Conservation (phyloP, 2,888 invertebrate species). For the Phlogophora meticulosa region DNA sequence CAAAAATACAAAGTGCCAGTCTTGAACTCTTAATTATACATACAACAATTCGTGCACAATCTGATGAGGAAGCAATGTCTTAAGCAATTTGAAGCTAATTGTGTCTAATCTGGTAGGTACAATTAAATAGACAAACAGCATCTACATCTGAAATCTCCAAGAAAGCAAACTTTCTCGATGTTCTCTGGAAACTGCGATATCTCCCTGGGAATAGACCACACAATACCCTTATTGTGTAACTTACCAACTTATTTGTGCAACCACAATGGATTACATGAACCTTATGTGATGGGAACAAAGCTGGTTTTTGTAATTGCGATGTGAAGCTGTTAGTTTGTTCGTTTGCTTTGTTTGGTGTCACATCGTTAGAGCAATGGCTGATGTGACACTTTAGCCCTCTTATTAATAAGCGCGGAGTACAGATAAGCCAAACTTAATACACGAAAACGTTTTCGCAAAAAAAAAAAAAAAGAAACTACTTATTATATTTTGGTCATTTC, state of each 20-base stretch:
- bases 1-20: conserved; percentile 28
- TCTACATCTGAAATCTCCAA: conserved; percentile 69
- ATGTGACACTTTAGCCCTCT: conserved; percentile 61
- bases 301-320: not conserved
- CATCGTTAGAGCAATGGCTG: conserved; percentile 50
- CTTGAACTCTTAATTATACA: conserved; percentile 10
- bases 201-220: conserved; percentile 74
- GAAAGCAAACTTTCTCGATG: conserved; percentile 74
- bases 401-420: conserved; percentile 7
- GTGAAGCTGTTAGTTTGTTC: conserved; percentile 15
- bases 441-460: no score
- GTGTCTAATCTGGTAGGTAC: conserved; percentile 66
- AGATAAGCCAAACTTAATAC: no score
- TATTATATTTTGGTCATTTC: no score
- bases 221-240: conserved; percentile 74
- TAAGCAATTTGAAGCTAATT: conserved; percentile 65
- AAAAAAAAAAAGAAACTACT: no score
- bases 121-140: conserved; percentile 62
- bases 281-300: conserved; percentile 26
- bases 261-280: not conserved
- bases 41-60: conserved; percentile 48
- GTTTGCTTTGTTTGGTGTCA: conserved; percentile 46
- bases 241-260: conserved; percentile 37
- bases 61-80: conserved; percentile 60
- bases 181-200: conserved; percentile 74